Percentiles rank a stretch among this genome's conserved stretches.
Conservation (phyloP, 2,113 vertebrate genomes). For the Pao palembangensis region DNA sequence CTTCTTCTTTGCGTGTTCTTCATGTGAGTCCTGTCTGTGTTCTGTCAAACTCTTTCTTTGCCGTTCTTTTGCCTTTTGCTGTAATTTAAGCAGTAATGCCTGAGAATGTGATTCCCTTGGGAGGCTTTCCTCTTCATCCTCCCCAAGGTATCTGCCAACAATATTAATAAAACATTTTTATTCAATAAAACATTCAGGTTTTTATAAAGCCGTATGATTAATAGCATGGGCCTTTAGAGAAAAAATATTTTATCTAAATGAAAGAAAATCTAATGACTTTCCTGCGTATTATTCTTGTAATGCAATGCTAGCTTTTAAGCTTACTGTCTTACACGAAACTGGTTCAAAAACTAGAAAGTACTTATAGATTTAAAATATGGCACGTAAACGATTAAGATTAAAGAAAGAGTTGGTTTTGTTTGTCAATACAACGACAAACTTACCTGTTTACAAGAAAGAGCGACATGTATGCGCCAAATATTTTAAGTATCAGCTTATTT, state of each 20-base stretch:
- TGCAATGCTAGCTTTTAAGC: no score
- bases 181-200: no score
- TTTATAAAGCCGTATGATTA: not conserved
- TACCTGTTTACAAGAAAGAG: conserved; percentile 71
- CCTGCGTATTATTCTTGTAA: no score
- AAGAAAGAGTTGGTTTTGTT: not conserved
- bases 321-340: no score
- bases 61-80: conserved; percentile 77
- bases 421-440: accelerated
- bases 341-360: no score
- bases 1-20: conserved; percentile 1
- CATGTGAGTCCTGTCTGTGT: not conserved
- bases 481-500: not conserved
- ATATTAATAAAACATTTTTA: not conserved
- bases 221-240: not conserved
- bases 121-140: conserved; percentile 62
- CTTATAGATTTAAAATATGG: not conserved
- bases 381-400: not conserved
- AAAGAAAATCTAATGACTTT: no score
- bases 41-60: conserved; percentile 57
- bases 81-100: conserved; percentile 79
- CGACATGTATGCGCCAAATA: conserved; percentile 43
- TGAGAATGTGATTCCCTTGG: conserved; percentile 66
- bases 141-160: conserved; percentile 76
- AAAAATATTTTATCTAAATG: not conserved